Conservation (phyloP, 2,888 invertebrate genomes). For the Eupeodes latifasciatus region DNA sequence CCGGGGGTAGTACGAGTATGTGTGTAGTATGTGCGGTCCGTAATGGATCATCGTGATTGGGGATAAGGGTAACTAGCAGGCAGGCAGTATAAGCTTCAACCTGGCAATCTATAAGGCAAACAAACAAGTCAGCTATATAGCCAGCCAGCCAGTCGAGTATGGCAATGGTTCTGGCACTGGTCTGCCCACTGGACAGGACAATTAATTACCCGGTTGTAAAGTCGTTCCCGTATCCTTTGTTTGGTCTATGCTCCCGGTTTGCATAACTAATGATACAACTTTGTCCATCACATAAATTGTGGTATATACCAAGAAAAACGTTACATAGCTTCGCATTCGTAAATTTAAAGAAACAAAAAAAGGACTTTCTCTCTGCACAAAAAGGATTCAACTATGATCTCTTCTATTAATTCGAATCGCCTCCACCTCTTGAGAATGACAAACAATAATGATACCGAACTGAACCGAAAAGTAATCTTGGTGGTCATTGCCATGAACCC, state of each 20-base stretch:
- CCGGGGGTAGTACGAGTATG: not conserved
- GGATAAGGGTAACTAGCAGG: constrained; percentile 63
- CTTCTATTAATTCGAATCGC: constrained; percentile 73
- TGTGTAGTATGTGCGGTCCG: constrained; percentile 43
- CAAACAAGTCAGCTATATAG: constrained; percentile 49
- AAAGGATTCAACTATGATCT: constrained; percentile 60
- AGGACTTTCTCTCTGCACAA: constrained; percentile 22
- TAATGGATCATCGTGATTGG: constrained; percentile 75
- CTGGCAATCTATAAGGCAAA: constrained; percentile 72
- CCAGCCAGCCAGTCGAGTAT: constrained; percentile 15
- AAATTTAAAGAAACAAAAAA: constrained; percentile 35
- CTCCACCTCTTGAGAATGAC: constrained; percentile 69
- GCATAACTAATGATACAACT: constrained; percentile 78
- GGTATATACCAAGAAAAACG: constrained; percentile 77
- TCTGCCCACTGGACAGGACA: constrained; percentile 74
- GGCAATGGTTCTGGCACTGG: constrained; percentile 65
- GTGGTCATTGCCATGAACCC: constrained; percentile 70
- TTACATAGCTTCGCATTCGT: constrained; percentile 17
- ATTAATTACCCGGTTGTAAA: constrained; percentile 74
- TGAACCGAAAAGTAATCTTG: constrained; percentile 69
- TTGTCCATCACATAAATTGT: constrained; percentile 84
- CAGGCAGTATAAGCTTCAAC: constrained; percentile 64
- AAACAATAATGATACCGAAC: constrained; percentile 71
- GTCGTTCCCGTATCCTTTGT: constrained; percentile 53
- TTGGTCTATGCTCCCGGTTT: constrained; percentile 47